Base-by-base conservation (phyloP, 2,113 vertebrate species). In the Butorides virescens region DNA sequence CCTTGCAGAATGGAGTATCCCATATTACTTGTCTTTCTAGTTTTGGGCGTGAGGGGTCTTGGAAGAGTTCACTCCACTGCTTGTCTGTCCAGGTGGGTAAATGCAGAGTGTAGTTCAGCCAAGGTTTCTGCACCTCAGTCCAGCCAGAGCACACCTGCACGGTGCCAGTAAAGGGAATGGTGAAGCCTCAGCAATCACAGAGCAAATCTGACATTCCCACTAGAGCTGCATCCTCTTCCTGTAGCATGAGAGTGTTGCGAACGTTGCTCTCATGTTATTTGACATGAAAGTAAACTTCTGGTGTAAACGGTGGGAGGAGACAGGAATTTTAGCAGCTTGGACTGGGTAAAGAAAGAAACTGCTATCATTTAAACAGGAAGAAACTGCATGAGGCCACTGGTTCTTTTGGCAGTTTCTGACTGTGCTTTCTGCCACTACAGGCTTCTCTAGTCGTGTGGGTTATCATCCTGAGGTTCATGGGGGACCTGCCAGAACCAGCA, bases 381-480 rank as follows among this genome's bases (percentile, higher is more conserved):
- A 86, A 86, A 76, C 14, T 15, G 27, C 39, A 82, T 20, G 37
- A 73, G 52, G 46, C 37, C 32, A 46, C n/a, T 13, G 14, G 61
- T 92, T 79, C 68, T 59, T 15, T 49, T 95, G 67, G 49, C 68
- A 50, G 11, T 50, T 20, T 89, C 70, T 94, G 76, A 93, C 25
- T 73, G 22, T 63, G n/a, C 95, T 83, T 95, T 74, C 14, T n/a
- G 49, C 29, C n/a, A 7, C 59, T 61, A 37, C 84, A 99, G 99
- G 98, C 98, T 11, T 99, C 99, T 5, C 83, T 99, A 37, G 98
- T 98, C 1, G 97, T 99, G 58, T 99, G 99, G 99, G 98, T 97
- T 95, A 97, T 99, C 93, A 99, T 99, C 94, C 96, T 99, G 97
- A 98, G 99, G 93, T 99, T 99, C 97, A 99, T 99, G 99, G 99